Evolutionary conservation across 2,888 invertebrate species (phyloP).

Genomic region (Torymus aiolomorphi): DNA sequence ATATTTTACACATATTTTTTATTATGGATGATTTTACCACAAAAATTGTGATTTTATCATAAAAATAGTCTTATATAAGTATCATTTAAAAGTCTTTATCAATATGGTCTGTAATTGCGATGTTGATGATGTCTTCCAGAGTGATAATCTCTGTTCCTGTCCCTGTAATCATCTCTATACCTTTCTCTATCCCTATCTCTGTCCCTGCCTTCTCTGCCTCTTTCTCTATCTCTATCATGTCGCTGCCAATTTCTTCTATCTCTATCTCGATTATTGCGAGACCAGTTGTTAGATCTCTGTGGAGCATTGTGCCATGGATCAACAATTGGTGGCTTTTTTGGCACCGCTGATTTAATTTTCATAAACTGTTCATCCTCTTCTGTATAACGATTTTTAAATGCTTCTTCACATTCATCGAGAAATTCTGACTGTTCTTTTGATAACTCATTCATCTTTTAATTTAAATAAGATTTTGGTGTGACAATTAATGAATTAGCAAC

Average conservation of each 20-base stretch:
- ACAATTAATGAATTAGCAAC: conserved; percentile 79
- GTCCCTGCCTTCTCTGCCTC: conserved; percentile 1
- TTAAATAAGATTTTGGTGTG: conserved; percentile 77
- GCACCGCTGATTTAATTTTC: conserved; percentile 74
- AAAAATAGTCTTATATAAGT: conserved; percentile 27
- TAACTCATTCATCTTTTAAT: conserved; percentile 56
- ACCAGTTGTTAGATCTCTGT: conserved; percentile 63
- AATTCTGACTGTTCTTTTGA: conserved; percentile 78
- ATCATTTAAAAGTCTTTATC: conserved; percentile 9
- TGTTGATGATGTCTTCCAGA: conserved; percentile 56
- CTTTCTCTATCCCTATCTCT: conserved; percentile 50
- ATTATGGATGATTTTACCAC: background rate
- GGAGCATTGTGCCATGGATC: conserved; percentile 77
- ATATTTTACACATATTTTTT: conserved; percentile 22
- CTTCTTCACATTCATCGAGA: conserved; percentile 80
- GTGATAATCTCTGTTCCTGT: conserved; percentile 45
- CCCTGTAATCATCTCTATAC: conserved; percentile 54
- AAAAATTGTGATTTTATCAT: conserved; percentile 40
- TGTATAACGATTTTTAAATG: conserved; percentile 80
- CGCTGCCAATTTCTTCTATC: conserved; percentile 47
- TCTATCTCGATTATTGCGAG: conserved; percentile 61
- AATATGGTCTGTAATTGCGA: conserved; percentile 53
- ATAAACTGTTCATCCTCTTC: conserved; percentile 81
- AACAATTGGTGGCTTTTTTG: conserved; percentile 79
- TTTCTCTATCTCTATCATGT: conserved; percentile 38